Base-by-base conservation (phyloP, 1,140 invertebrate genomes). In the Euura saliciscinereae region DNA sequence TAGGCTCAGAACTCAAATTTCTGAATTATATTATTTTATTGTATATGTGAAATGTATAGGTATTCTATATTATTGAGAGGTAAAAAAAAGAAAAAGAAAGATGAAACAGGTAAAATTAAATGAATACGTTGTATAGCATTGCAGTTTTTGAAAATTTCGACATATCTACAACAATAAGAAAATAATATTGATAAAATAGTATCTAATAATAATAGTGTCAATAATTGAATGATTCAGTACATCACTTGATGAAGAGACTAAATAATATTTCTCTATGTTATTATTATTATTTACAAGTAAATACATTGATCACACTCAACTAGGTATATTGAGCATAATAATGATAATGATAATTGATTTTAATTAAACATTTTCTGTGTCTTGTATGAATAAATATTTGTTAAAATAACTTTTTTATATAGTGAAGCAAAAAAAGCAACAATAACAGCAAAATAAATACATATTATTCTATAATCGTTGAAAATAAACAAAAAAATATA, bases 1-100 rank as follows among this genome's bases (percentile, higher is more conserved):
- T 59, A 59, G 51, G 51, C 51, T 59, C 51, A 59, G 51, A 59
- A 59, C 51, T 59, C 51, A 11, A n/a, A 59, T 59, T 59, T 59
- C 4, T 59, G 51, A 59, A 4, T 59, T 59, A 59, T 59, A 59
- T 59, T 59, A 59, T 59, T 59, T 59, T 59, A 59, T 59, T 59
- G 51, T 59, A 59, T 59, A 59, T 59, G 51, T 59, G 51, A 59
- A 59, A 59, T 59, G 51, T 59, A 59, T 59, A 59, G 51, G 51
- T 59, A 59, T 28, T 59, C 51, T 59, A 59, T 59, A 59, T 59
- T 59, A n/a, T 28, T 28, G 28, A 28, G 28, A 28, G 28, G 28
- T 28, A 28, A 28, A 1, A 28, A 28, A 28, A 28, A 28, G 28
- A 28, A 28, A 28, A 28, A 28, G 28, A 28, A 28, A 28, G 28